Percentiles rank a stretch among this genome's conserved stretches.
These are phyloP conservation scores for Machimus atricapillus DNA, from an alignment of 2,888 invertebrate species.

Conservation along the genomic window DNA sequence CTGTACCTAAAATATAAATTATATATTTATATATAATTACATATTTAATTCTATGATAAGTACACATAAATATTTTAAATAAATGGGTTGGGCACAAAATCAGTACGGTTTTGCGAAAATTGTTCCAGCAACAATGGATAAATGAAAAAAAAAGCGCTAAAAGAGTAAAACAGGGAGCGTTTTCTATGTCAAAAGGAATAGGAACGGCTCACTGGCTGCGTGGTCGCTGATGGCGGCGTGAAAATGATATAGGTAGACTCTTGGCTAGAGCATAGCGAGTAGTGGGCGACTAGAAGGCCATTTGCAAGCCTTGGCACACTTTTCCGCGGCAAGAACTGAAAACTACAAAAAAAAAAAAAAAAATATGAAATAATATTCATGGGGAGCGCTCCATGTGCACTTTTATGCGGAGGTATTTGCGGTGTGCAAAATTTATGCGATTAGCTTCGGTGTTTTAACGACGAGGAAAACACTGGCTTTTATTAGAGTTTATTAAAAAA, in stretches of 20 bases:
- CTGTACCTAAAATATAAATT: no score
- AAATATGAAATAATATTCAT: background rate
- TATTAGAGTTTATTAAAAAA: background rate
- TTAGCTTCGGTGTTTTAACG: background rate
- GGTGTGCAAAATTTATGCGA: slow-evolving; percentile 9
- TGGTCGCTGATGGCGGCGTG: background rate
- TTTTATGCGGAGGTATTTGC: background rate
- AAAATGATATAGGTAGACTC: background rate
- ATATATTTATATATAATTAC: no score
- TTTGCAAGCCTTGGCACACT: slow-evolving; percentile 46
- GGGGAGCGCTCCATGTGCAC: background rate
- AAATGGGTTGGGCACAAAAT: no score
- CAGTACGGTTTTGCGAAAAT: background rate
- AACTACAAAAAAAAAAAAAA: background rate
- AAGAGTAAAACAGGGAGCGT: background rate
- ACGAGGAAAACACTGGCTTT: background rate
- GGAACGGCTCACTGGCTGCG: background rate
- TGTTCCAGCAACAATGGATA: background rate
- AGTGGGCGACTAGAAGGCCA: slow-evolving; percentile 40
- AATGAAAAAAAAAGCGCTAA: background rate
- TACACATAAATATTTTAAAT: no score
- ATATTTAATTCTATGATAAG: no score
- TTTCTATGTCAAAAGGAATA: slow-evolving; percentile 8
- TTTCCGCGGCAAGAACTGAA: slow-evolving; percentile 28
- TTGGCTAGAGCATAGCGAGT: background rate